Evolutionary conservation across 2,113 vertebrate species (phyloP).

Genomic region (Cyanoliseus patagonus): DNA sequence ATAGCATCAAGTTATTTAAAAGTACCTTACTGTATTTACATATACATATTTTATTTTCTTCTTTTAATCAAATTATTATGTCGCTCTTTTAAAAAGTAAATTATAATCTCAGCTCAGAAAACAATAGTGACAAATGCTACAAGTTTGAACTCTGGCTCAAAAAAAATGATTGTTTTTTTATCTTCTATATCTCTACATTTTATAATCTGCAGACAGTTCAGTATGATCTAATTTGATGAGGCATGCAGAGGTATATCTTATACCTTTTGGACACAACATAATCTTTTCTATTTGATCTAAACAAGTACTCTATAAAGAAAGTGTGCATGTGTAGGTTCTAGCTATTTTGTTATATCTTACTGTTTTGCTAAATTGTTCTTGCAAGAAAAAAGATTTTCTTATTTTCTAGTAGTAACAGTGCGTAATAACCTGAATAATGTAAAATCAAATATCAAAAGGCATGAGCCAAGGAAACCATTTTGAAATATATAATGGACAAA

Average conservation of each 20-base stretch:
- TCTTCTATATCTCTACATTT: neutral
- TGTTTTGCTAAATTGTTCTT: neutral
- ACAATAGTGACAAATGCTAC: neutral
- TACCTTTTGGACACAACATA: neutral
- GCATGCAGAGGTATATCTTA: fast-evolving
- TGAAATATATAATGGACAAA: neutral
- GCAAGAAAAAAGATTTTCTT: neutral
- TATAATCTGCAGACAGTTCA: neutral
- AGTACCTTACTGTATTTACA: neutral
- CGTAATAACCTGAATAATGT: neutral
- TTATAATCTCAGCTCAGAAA: neutral
- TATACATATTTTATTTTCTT: neutral
- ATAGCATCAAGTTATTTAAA: neutral
- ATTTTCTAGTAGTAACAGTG: neutral
- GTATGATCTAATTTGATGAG: neutral
- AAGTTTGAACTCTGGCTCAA: neutral
- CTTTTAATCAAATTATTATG: neutral
- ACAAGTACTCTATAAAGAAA: neutral
- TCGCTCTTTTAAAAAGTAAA: neutral
- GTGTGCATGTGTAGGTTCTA: neutral
- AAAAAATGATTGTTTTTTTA: neutral
- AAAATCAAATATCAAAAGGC: neutral
- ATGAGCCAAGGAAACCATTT: neutral
- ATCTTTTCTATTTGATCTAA: neutral
- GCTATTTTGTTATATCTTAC: neutral